A percentile compares a stretch with the other conserved stretches of the same genome.
These are phyloP conservation scores for Acronicta leporina DNA, from an alignment of 2,888 invertebrate genomes.

Conservation along the genomic window DNA sequence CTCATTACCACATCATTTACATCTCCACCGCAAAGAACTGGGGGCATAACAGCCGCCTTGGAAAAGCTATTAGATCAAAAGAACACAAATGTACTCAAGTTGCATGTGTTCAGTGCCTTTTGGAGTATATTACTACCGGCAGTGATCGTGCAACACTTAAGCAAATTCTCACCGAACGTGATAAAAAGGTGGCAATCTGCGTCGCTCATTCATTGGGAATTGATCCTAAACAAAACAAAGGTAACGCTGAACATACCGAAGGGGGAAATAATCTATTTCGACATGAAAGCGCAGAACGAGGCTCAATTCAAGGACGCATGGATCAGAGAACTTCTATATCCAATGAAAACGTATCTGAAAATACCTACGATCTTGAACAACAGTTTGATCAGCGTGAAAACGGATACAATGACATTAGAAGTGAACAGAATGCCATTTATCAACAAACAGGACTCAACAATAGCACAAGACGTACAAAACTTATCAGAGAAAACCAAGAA, in stretches of 20 bases:
- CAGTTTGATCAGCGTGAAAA: constrained; percentile 1
- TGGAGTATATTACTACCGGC: too few relatives aligned
- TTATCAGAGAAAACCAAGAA: too few relatives aligned
- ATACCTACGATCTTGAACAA: not conserved
- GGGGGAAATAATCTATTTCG: constrained; percentile 13
- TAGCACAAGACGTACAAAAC: too few relatives aligned
- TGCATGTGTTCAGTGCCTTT: too few relatives aligned
- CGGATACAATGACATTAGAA: not conserved
- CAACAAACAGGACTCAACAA: too few relatives aligned
- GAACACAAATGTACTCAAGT: too few relatives aligned
- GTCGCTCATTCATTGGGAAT: constrained; percentile 28
- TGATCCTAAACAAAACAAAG: constrained; percentile 9
- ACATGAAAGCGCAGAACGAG: constrained; percentile 2
- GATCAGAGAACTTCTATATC: not conserved
- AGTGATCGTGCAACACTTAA: too few relatives aligned
- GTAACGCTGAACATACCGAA: constrained; percentile 19
- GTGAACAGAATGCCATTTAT: constrained; percentile 2
- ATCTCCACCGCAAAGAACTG: too few relatives aligned
- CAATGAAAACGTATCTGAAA: constrained; percentile 7
- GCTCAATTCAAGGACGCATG: not conserved
- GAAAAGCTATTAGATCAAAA: too few relatives aligned
- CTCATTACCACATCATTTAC: too few relatives aligned
- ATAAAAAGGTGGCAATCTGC: constrained; percentile 20
- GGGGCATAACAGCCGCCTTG: too few relatives aligned
- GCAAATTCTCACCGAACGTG: constrained; percentile 6